Conservation (phyloP, 2,888 invertebrate species). For the Aelia acuminata region DNA sequence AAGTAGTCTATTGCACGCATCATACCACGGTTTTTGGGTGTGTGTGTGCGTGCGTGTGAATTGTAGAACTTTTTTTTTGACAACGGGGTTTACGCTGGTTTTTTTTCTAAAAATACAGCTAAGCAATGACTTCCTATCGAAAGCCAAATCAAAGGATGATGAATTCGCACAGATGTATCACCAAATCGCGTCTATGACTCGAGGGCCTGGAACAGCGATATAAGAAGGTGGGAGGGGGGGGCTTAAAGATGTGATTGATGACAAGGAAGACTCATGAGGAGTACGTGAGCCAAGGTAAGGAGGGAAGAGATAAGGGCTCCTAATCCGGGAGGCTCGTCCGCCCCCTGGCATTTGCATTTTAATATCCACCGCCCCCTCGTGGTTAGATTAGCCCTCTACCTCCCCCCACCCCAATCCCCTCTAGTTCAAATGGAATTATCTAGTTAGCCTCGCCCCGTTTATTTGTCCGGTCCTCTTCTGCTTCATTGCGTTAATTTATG, state of each 20-base stretch:
- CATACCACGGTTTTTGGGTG: too few relatives aligned
- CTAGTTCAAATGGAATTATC: slow-evolving; percentile 30
- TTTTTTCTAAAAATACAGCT: too few relatives aligned
- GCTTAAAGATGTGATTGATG: slow-evolving; percentile 42
- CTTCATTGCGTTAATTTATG: neutral
- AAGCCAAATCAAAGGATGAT: neutral
- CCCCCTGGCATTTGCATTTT: slow-evolving; percentile 20
- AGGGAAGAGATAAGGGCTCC: neutral
- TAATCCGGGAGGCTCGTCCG: neutral
- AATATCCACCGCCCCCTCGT: neutral
- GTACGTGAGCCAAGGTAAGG: slow-evolving; percentile 41
- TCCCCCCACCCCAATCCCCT: neutral
- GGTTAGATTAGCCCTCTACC: neutral
- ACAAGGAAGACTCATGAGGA: slow-evolving; percentile 37
- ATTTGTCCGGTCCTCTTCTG: neutral
- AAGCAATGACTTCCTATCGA: too few relatives aligned
- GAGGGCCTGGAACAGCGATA: neutral
- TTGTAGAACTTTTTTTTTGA: too few relatives aligned
- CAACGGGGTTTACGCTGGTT: too few relatives aligned
- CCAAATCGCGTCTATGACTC: neutral
- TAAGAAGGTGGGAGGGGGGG: neutral
- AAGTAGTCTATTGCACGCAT: too few relatives aligned
- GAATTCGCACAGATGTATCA: neutral
- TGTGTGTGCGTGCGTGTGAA: too few relatives aligned
- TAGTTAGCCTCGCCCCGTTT: neutral